These are phyloP conservation scores for Istiophorus platypterus DNA, from an alignment of 2,113 vertebrate genomes.

Conservation along the genomic window DNA sequence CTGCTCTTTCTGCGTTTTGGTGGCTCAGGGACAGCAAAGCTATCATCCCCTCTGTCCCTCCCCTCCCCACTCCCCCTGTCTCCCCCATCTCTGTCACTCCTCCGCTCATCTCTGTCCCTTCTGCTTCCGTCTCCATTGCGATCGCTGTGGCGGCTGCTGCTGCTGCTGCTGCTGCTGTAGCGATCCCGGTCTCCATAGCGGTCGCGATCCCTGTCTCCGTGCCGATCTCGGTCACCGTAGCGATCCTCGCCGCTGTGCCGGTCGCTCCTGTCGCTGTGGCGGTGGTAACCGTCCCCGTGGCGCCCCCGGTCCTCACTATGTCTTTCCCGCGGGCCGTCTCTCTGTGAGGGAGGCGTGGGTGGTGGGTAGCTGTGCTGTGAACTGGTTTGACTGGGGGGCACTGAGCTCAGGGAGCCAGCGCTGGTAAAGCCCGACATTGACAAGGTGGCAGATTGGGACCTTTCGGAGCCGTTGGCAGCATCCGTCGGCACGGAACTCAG, in stretches of 20 bases:
- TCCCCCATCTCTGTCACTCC: constrained; percentile 66
- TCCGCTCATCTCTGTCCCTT: constrained; percentile 69
- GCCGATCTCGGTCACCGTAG: constrained; percentile 74
- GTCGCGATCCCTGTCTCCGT: constrained; percentile 77
- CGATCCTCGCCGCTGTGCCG: constrained; percentile 75
- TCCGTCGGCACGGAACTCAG: constrained; percentile 93
- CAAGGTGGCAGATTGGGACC: constrained; percentile 41
- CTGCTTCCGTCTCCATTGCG: constrained; percentile 74
- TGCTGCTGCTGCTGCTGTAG: constrained; percentile 68
- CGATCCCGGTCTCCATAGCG: constrained; percentile 78
- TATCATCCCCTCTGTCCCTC: constrained; percentile 86
- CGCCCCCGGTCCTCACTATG: constrained; percentile 84
- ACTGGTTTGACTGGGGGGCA: constrained; percentile 64
- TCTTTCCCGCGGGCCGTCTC: constrained; percentile 77
- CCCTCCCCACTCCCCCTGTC: constrained; percentile 70
- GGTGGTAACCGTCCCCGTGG: constrained; percentile 79
- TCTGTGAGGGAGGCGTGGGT: constrained; percentile 81
- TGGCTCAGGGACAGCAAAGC: constrained; percentile 94
- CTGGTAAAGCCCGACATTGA: constrained; percentile 80
- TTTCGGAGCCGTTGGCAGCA: constrained; percentile 69
- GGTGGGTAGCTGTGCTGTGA: constrained; percentile 71
- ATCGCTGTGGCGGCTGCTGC: constrained; percentile 71
- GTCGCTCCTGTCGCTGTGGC: constrained; percentile 67
- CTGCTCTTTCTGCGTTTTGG: constrained; percentile 97
- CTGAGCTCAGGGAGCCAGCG: constrained; percentile 80